These are phyloP conservation scores for Formica aserva DNA, from an alignment of 2,888 invertebrate species.

Conservation along the genomic window DNA sequence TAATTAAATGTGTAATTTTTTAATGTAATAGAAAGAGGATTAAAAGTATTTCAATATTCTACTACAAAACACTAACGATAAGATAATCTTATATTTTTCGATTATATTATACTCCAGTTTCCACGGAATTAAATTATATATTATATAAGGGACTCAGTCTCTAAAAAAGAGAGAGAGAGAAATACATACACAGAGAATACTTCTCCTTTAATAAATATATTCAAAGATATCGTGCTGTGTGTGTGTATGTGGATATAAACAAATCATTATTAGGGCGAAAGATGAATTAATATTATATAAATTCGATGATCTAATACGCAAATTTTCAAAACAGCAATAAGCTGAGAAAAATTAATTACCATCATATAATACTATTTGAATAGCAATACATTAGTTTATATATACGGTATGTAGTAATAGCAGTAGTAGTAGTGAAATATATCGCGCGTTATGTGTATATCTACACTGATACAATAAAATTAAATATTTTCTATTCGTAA, in stretches of 20 bases:
- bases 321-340: constrained; percentile 15
- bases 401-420: background rate
- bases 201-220: constrained; percentile 40
- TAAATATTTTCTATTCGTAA: background rate
- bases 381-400: constrained; percentile 11
- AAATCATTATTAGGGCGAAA: constrained; percentile 15
- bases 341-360: constrained; percentile 4
- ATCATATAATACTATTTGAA: constrained; percentile 1
- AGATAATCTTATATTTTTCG: background rate
- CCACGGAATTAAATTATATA: background rate
- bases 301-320: constrained; percentile 6
- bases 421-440: background rate
- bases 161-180: too few species aligned
- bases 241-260: background rate
- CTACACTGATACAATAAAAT: constrained; percentile 11
- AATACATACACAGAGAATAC: background rate
- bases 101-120: background rate
- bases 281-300: constrained; percentile 7
- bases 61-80: background rate
- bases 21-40: background rate
- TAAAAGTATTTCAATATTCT: too few species aligned
- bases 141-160: background rate
- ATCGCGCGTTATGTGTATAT: constrained; percentile 4
- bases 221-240: background rate
- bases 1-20: background rate